Evolutionary conservation across 2,113 vertebrate species (phyloP).

Genomic region (Camelus dromedarius): DNA sequence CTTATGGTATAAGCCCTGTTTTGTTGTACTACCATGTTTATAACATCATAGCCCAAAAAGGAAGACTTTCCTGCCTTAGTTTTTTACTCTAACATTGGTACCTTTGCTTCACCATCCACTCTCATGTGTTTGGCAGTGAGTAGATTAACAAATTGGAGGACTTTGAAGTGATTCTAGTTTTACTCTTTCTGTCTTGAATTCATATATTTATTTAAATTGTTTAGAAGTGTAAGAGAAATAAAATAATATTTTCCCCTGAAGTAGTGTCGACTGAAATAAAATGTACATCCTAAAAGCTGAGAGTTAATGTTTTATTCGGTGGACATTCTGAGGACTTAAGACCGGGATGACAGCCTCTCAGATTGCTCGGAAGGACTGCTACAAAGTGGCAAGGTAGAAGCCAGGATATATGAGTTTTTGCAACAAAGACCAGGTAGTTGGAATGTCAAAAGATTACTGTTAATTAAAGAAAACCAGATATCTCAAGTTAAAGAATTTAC

Average conservation of each 20-base stretch:
- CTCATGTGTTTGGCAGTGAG: background rate
- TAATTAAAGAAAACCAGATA: too few relatives aligned
- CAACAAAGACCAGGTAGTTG: too few relatives aligned
- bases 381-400: too few relatives aligned
- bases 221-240: background rate
- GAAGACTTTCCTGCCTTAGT: constrained; percentile 54
- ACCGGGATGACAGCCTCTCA: too few relatives aligned
- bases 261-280: too few relatives aligned
- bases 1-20: constrained; percentile 51
- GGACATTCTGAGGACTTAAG: too few relatives aligned
- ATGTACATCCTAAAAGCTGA: too few relatives aligned
- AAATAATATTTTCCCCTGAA: background rate
- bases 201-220: background rate
- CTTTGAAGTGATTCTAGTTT: constrained; percentile 53
- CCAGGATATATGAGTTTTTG: too few relatives aligned
- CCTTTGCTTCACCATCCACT: background rate
- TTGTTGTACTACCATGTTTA: constrained; percentile 59
- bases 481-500: too few relatives aligned
- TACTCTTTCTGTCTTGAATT: background rate
- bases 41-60: constrained; percentile 72
- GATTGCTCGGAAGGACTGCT: too few relatives aligned
- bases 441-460: too few relatives aligned
- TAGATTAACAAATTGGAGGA: constrained; percentile 21
- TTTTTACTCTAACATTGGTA: constrained; percentile 48
- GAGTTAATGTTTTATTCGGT: too few relatives aligned